Base-by-base conservation (phyloP, 2,888 invertebrate species). In the Microctonus aethiopoides region DNA sequence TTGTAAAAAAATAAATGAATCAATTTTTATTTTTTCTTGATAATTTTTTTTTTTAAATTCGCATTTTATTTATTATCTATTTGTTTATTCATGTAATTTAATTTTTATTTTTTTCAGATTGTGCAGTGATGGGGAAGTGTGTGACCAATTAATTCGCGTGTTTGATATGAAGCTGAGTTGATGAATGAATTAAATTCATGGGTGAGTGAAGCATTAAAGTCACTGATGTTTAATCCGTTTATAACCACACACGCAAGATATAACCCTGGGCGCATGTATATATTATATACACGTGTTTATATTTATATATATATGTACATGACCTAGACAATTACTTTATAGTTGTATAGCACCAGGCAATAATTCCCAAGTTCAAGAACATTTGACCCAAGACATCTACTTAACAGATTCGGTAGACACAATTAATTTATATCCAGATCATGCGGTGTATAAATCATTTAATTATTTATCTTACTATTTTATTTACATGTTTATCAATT, bases 331-430 rank as follows among this genome's bases (percentile, higher is more conserved):
- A 60, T 60, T 60, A 39, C 36, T 39, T 34, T 24, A 22, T n/a
- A 9, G 4, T 39, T n/a, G n/a, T 36, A 36, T 36, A 36, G 16
- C 39, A 39, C 32, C 22, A 34, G 56, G 20, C 36, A 20, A 65
- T 65, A n/a, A n/a, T n/a, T n/a, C n/a, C 36, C 64, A 65, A 56
- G 64, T 52, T 65, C 65, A 65, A 39, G 65, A 56, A 54, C 56
- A 29, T n/a, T 51, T 24, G 29, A 65, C 56, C 65, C 26, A 65
- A 24, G 51, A 56, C 36, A 26, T 54, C 20, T n/a, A n/a, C n/a
- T n/a, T n/a, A n/a, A n/a, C n/a, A n/a, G n/a, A n/a, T n/a, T n/a
- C n/a, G n/a, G n/a, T n/a, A n/a, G n/a, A n/a, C n/a, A n/a, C n/a
- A n/a, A n/a, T n/a, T n/a, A n/a, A n/a, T n/a, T n/a, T n/a, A n/a